Evolutionary conservation across 1,140 invertebrate species (phyloP).

Genomic region (Melitaea cinxia): DNA sequence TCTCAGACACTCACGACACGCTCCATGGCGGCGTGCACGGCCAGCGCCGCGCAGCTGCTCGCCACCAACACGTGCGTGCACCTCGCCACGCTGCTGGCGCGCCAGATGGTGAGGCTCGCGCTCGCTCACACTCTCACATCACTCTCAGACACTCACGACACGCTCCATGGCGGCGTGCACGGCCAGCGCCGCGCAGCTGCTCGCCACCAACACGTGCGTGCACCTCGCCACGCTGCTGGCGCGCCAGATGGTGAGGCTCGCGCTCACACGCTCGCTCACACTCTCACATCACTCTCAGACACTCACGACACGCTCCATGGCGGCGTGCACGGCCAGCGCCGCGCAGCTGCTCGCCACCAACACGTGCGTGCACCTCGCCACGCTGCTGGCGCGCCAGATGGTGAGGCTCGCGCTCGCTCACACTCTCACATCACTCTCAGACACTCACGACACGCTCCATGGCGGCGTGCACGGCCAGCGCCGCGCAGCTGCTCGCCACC

Average conservation of each 20-base stretch:
- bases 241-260: slow-evolving; percentile 56
- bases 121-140: too few relatives aligned
- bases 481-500: slow-evolving; percentile 45
- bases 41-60: slow-evolving; percentile 45
- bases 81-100: slow-evolving; percentile 48
- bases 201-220: slow-evolving; percentile 46
- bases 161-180: slow-evolving; percentile 39
- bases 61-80: slow-evolving; percentile 48
- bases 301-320: too few relatives aligned
- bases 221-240: slow-evolving; percentile 52
- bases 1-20: too few relatives aligned
- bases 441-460: too few relatives aligned
- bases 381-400: slow-evolving; percentile 49
- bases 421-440: too few relatives aligned
- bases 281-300: too few relatives aligned
- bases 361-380: slow-evolving; percentile 47
- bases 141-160: too few relatives aligned
- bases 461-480: slow-evolving; percentile 37
- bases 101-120: slow-evolving; percentile 60
- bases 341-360: slow-evolving; percentile 46
- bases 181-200: slow-evolving; percentile 43
- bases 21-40: slow-evolving; percentile 37
- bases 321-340: slow-evolving; percentile 39
- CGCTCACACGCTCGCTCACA: too few relatives aligned
- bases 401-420: too few relatives aligned